Evolutionary conservation across 2,888 invertebrate species (phyloP).

Genomic region (Scaptomyza flava): DNA sequence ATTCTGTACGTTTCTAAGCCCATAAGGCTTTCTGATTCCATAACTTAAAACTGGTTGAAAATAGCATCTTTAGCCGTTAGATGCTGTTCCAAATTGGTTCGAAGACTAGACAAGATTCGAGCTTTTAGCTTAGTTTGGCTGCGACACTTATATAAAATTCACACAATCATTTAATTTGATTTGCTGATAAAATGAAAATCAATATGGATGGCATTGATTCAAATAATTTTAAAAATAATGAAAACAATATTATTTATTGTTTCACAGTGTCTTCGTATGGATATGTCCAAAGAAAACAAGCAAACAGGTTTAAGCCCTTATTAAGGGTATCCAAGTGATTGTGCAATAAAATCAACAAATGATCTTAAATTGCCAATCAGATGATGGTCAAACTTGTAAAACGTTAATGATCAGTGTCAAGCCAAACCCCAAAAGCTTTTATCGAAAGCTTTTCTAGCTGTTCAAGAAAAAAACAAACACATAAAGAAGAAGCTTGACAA

Average conservation of each 20-base stretch:
- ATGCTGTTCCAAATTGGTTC: too few relatives aligned
- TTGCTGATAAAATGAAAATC: background rate
- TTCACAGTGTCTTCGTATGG: too few relatives aligned
- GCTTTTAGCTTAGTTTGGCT: too few relatives aligned
- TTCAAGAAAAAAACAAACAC: background rate
- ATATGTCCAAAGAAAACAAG: background rate
- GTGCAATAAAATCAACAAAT: conserved; percentile 11
- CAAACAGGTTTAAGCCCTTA: background rate
- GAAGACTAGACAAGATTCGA: background rate
- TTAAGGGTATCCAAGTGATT: background rate
- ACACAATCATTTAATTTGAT: background rate
- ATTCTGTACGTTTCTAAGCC: too few relatives aligned
- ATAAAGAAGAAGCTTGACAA: background rate
- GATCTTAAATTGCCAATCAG: conserved; percentile 18
- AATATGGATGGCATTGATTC: too few relatives aligned
- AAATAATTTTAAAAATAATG: too few relatives aligned
- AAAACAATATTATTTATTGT: too few relatives aligned
- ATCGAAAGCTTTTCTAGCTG: conserved; percentile 25
- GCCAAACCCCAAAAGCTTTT: conserved; percentile 20
- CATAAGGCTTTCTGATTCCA: background rate
- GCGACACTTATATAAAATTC: background rate
- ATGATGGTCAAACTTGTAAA: conserved; percentile 47
- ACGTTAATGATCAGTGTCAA: conserved; percentile 39
- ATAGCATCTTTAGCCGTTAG: background rate
- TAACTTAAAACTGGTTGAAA: background rate